Conservation (phyloP, 2,888 invertebrate genomes). For the Notocelia uddmanniana region DNA sequence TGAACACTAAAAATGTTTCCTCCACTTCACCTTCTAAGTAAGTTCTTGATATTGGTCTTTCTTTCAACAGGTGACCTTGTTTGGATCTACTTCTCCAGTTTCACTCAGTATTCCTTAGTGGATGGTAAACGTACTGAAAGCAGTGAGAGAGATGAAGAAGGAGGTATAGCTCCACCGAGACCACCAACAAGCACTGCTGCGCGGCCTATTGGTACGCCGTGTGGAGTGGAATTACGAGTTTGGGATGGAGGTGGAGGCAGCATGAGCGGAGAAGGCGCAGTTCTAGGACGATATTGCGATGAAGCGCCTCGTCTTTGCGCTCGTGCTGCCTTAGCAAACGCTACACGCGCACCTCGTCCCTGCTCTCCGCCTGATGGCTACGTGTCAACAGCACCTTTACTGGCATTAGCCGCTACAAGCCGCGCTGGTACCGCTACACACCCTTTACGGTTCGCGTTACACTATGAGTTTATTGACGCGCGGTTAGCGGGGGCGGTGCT, state of each 20-base stretch:
- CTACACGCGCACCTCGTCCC: slow-evolving; percentile 91
- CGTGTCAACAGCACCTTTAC: slow-evolving; percentile 79
- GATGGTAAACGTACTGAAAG: slow-evolving; percentile 81
- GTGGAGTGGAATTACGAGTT: slow-evolving; percentile 90
- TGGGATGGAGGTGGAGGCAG: slow-evolving; percentile 90
- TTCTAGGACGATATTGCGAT: slow-evolving; percentile 90
- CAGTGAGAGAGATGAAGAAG: slow-evolving; percentile 74
- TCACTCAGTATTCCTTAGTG: slow-evolving; percentile 91
- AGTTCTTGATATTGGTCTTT: neutral
- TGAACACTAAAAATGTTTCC: neutral
- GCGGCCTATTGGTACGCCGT: slow-evolving; percentile 59
- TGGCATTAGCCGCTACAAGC: slow-evolving; percentile 79
- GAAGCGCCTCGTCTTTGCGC: slow-evolving; percentile 92
- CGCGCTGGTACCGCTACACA: slow-evolving; percentile 92
- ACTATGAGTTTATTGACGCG: slow-evolving; percentile 94
- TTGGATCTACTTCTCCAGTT: slow-evolving; percentile 95
- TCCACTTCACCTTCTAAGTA: neutral
- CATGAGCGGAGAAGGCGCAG: slow-evolving; percentile 68
- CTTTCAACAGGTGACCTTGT: slow-evolving; percentile 88
- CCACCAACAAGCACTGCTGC: slow-evolving; percentile 49
- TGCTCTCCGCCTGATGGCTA: slow-evolving; percentile 93
- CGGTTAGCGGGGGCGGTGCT: slow-evolving; percentile 89
- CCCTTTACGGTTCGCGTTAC: slow-evolving; percentile 89
- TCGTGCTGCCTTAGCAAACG: slow-evolving; percentile 90
- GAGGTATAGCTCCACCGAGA: slow-evolving; percentile 46